phyloP scores from a whole-genome alignment of 2,888 invertebrate species.

The Callyntrura guangdongensis region DNA sequence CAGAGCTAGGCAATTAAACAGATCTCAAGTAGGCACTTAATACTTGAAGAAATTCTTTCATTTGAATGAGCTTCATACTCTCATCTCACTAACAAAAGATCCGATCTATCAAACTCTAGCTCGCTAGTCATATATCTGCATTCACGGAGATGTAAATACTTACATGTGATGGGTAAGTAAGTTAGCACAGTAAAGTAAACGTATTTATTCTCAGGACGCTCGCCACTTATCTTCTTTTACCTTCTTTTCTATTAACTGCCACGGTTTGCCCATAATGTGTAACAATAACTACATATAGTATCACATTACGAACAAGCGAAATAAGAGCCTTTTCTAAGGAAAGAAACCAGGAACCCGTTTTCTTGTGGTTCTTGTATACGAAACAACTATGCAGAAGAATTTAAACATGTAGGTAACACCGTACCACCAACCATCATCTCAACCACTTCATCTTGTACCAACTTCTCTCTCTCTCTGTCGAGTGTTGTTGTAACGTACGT shows the following conservation, averaged over 20 bases:
- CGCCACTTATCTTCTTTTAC: background rate
- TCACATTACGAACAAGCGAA: background rate
- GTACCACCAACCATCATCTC: background rate
- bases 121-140: too few relatives aligned
- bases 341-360: constrained; percentile 15
- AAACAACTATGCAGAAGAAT: constrained; percentile 20
- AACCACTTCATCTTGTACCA: background rate
- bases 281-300: background rate
- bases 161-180: too few relatives aligned
- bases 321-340: background rate
- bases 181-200: background rate
- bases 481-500: background rate
- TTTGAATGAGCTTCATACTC: too few relatives aligned
- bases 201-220: background rate
- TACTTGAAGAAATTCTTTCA: too few relatives aligned
- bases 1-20: too few relatives aligned
- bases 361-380: background rate
- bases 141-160: too few relatives aligned
- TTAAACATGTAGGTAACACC: constrained; percentile 11
- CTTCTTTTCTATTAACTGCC: background rate
- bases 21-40: too few relatives aligned
- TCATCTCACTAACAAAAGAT: too few relatives aligned
- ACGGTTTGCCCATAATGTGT: background rate
- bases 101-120: too few relatives aligned
- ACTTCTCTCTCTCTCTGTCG: background rate